These are phyloP conservation scores for Nannospalax galili DNA, from an alignment of 2,113 vertebrate species.

Conservation along the genomic window DNA sequence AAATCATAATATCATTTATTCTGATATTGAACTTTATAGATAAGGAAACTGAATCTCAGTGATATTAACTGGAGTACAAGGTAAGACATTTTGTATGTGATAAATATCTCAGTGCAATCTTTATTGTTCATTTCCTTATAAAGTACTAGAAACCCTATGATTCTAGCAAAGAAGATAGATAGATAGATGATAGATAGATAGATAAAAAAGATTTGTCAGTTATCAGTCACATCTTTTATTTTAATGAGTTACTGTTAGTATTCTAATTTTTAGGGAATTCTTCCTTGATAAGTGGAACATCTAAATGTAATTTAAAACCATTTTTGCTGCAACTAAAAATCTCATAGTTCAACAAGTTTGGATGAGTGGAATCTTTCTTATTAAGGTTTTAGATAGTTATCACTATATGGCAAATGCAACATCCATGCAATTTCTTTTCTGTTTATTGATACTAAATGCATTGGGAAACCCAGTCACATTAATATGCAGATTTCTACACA, in stretches of 20 bases:
- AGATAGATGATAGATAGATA: neutral
- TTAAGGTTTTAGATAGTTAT: neutral
- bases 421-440: neutral
- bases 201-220: neutral
- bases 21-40: neutral
- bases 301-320: neutral
- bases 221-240: neutral
- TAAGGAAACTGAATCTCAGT: neutral
- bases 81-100: neutral
- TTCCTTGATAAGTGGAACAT: neutral
- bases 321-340: neutral
- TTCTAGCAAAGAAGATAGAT: neutral
- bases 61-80: neutral
- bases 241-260: neutral
- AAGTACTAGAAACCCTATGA: neutral
- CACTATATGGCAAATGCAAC: neutral
- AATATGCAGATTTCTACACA: neutral
- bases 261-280: slow-evolving; percentile 1
- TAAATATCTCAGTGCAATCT: neutral
- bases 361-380: slow-evolving; percentile 1
- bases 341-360: slow-evolving; percentile 2
- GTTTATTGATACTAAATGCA: neutral
- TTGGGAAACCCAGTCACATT: neutral
- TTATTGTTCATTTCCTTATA: neutral
- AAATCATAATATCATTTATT: neutral